Percentiles rank a stretch among this genome's conserved stretches.
phyloP scores from a whole-genome alignment of 2,888 invertebrate species.

The Furcula furcula region DNA sequence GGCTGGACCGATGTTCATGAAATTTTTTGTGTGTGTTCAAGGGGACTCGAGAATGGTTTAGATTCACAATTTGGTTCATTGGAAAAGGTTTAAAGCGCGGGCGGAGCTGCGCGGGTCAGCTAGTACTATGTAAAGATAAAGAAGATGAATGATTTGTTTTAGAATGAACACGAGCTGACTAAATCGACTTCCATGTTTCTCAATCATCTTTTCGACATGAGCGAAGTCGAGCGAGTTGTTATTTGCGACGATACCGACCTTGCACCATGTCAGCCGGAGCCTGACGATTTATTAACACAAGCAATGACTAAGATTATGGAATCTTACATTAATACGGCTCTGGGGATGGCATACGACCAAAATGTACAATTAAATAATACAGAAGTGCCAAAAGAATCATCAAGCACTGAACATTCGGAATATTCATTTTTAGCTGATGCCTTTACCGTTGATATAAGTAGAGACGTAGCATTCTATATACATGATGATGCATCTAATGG shows the following conservation, averaged over 20 bases:
- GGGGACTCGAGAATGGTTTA: too few species aligned
- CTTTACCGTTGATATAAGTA: constrained; percentile 30
- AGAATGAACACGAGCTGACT: constrained; percentile 43
- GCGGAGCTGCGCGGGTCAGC: too few species aligned
- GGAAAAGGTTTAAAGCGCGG: too few species aligned
- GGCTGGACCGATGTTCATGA: too few species aligned
- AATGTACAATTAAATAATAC: constrained; percentile 19
- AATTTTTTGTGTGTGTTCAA: too few species aligned
- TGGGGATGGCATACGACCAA: constrained; percentile 33
- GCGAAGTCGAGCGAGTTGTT: constrained; percentile 52
- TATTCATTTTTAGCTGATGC: constrained; percentile 55
- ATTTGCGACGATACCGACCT: constrained; percentile 35
- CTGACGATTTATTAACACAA: constrained; percentile 35
- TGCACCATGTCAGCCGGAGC: constrained; percentile 25
- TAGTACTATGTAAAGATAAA: too few species aligned
- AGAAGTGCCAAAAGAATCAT: constrained; percentile 19
- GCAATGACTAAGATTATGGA: constrained; percentile 52
- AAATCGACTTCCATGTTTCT: constrained; percentile 65
- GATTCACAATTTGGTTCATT: too few species aligned
- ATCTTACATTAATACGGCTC: constrained; percentile 43
- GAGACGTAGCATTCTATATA: constrained; percentile 43
- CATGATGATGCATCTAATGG: constrained; percentile 28
- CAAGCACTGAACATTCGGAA: constrained; percentile 40
- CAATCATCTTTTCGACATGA: constrained; percentile 67
- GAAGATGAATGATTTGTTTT: constrained; percentile 19